Conservation (phyloP, 2,888 invertebrate genomes). For the Punctoribates punctum region DNA sequence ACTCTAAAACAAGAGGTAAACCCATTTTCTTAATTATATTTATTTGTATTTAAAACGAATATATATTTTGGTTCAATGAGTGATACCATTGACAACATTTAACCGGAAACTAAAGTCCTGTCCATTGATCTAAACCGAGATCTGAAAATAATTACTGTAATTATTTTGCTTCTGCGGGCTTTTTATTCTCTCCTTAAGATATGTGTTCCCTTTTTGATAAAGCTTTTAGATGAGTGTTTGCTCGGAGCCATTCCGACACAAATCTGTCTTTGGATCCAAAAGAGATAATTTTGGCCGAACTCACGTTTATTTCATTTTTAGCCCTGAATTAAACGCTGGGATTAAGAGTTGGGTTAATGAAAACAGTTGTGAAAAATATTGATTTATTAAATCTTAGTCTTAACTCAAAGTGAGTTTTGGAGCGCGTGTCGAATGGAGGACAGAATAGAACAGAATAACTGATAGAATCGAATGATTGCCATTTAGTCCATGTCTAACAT, state of each 20-base stretch:
- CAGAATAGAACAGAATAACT: not conserved
- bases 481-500: slow-evolving; percentile 28
- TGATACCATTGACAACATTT: slow-evolving; percentile 6
- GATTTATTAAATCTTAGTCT: not conserved
- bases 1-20: slow-evolving; percentile 26
- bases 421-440: slow-evolving; percentile 12
- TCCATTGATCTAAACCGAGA: slow-evolving; percentile 25
- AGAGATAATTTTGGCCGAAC: not conserved
- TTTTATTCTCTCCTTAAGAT: not conserved
- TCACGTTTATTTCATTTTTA: slow-evolving; percentile 7
- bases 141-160: slow-evolving; percentile 24
- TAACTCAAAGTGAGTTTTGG: not conserved
- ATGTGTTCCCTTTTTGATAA: not conserved
- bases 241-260: slow-evolving; percentile 18
- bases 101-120: slow-evolving; percentile 16
- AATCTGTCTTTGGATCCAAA: slow-evolving; percentile 15
- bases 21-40: not conserved
- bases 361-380: not conserved
- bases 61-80: not conserved
- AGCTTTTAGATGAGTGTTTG: not conserved
- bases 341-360: not conserved
- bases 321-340: not conserved
- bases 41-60: not conserved
- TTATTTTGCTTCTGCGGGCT: not conserved
- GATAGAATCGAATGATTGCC: slow-evolving; percentile 2